Base-by-base conservation (phyloP, 1,140 invertebrate genomes). In the Eulimnadia texana region DNA sequence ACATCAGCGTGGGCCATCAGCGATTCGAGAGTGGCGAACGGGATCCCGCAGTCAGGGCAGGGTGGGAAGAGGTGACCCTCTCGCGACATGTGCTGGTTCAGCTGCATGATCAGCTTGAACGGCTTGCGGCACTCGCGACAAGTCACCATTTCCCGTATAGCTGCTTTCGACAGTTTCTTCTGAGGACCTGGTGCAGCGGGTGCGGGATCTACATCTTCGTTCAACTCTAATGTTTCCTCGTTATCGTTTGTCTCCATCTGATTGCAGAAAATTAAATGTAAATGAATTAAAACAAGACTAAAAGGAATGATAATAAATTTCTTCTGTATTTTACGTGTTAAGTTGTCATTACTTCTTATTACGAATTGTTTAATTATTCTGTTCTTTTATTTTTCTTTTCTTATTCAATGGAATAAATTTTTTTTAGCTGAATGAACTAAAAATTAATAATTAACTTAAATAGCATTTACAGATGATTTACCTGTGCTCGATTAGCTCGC, bases 21-120 rank as follows among this genome's bases (percentile, higher is more conserved):
- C n/a, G 25, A 42, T 3, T 61, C 60, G 2, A 61, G 60, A 2
- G 60, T 61, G 25, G 51, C 24, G 20, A 52, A 33, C 19, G 53
- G 29, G 9, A 42, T 52, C 19, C 50, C 60, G 33, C 60, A 61
- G 13, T 61, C 60, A 13, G 60, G 60, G 23, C 60, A 61, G 20
- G 60, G 60, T 29, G 60, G 60, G 50, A 61, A 61, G 24, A 61
- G 53, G 28, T 61, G 60, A 29, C 53, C 53, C 53, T 61, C 60
- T 52, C 60, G 60, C n/a, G 20, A 52, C 60, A 61, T 61, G 60
- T 61, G 60, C 53, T 61, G 60, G 29, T 54, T 54, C 23, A 61
- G 60, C 27, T 61, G 60, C 20, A 33, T 61, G 60, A 54, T 61
- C 51, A 54, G 29, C n/a, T 54, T 52, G 29, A 61, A 61, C 3